phyloP scores from a whole-genome alignment of 37 sponge, comb jelly and placozoan species.

The Halichondria panicea region DNA sequence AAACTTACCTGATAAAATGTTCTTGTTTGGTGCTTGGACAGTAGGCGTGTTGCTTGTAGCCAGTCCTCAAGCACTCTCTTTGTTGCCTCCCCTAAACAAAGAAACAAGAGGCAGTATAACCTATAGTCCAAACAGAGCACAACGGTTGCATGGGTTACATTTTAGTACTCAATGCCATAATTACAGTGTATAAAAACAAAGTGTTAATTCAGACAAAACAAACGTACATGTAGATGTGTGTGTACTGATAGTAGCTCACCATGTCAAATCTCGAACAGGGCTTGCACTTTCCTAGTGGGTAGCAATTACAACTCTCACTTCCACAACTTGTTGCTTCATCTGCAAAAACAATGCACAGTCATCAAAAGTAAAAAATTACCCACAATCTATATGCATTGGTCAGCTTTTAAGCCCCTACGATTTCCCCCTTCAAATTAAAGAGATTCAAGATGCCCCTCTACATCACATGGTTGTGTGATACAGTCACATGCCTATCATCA shows the following conservation, averaged over 20 bases:
- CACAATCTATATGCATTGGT: too few species aligned
- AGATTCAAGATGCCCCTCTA: too few species aligned
- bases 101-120: background rate
- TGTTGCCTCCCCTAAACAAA: slow-evolving; percentile 2
- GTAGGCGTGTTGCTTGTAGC: slow-evolving; percentile 42
- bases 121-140: background rate
- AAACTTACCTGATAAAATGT: slow-evolving; percentile 32
- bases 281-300: slow-evolving; percentile 29
- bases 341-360: background rate
- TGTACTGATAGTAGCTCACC: slow-evolving; percentile 22
- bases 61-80: slow-evolving; percentile 39
- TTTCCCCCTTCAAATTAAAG: too few species aligned
- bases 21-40: slow-evolving; percentile 23
- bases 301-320: slow-evolving; percentile 14
- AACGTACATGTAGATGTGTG: too few species aligned
- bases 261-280: slow-evolving; percentile 49
- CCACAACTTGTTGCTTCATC: background rate
- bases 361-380: background rate
- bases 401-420: too few species aligned
- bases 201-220: too few species aligned
- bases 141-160: background rate
- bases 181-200: too few species aligned
- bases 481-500: background rate
- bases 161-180: too few species aligned
- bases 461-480: background rate